These are phyloP conservation scores for Enteromius treurensis DNA, from an alignment of 2,797 vertebrate genomes.

Conservation along the genomic window DNA sequence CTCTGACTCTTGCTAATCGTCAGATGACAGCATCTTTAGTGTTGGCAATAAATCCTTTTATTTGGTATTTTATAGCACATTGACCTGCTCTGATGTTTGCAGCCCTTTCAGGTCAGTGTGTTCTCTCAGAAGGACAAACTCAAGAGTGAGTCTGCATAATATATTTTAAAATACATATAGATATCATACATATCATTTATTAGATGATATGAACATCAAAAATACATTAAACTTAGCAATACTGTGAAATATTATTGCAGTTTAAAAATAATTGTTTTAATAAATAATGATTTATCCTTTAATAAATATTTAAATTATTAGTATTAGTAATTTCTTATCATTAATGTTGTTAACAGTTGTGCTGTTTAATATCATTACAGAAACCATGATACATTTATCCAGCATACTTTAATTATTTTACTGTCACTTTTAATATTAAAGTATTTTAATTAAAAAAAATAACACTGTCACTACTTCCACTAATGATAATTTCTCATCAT, in stretches of 20 bases:
- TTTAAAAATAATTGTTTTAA: not conserved
- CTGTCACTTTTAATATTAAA: not conserved
- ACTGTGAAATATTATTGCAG: not conserved
- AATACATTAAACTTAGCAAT: not conserved
- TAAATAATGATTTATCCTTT: not conserved
- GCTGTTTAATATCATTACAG: not conserved
- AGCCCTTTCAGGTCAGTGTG: not conserved
- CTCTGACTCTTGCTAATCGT: slow-evolving; percentile 22
- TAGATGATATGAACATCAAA: not conserved
- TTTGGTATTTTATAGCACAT: slow-evolving; percentile 1
- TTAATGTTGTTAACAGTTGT: not conserved
- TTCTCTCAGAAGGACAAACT: not conserved
- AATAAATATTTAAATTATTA: not conserved
- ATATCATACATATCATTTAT: too few species aligned
- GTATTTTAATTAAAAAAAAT: not conserved
- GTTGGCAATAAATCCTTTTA: slow-evolving; percentile 16
- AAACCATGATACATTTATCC: not conserved
- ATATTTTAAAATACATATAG: not conserved
- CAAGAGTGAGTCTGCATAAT: not conserved
- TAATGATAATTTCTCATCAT: not conserved
- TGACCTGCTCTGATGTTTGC: slow-evolving; percentile 6
- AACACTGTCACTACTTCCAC: not conserved
- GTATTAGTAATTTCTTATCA: not conserved
- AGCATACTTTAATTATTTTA: not conserved
- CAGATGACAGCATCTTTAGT: slow-evolving; percentile 24